Percentiles rank a stretch among this genome's conserved stretches.
Conservation (phyloP, 2,113 vertebrate species). For the Sinocyclocheilus grahami region DNA sequence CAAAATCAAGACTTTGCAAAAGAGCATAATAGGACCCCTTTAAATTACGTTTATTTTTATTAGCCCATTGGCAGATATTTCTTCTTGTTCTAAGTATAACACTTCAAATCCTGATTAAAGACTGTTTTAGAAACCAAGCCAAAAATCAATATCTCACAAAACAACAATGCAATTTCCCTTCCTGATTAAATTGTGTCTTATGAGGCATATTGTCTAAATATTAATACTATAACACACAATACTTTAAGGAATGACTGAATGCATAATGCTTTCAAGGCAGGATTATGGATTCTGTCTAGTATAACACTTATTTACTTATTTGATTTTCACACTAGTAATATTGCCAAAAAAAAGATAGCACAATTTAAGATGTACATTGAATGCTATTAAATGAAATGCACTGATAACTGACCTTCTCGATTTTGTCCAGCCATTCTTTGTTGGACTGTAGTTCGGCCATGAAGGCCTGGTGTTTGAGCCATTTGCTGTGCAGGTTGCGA, state of each 20-base stretch:
- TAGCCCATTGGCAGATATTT: no score
- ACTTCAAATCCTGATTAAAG: no score
- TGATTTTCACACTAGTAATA: no score
- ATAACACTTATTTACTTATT: not conserved
- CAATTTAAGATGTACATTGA: not conserved
- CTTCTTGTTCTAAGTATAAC: no score
- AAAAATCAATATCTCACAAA: no score
- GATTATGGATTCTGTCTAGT: not conserved
- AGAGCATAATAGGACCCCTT: no score
- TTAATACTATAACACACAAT: not conserved
- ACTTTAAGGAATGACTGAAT: not conserved
- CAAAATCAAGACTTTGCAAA: no score
- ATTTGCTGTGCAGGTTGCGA: slow-evolving; percentile 94
- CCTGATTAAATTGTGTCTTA: no score
- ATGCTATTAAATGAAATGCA: not conserved
- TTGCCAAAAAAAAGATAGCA: no score
- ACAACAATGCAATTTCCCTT: no score
- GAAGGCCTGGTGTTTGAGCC: slow-evolving; percentile 89
- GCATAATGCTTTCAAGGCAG: not conserved
- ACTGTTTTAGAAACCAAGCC: no score
- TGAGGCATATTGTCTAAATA: not conserved
- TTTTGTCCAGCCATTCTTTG: slow-evolving; percentile 99
- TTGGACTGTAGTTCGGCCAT: slow-evolving; percentile 94
- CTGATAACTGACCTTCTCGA: slow-evolving; percentile 82
- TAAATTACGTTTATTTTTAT: no score